These are phyloP conservation scores for Mormoops blainvillei DNA, from an alignment of 2,113 vertebrate species.

Conservation along the genomic window DNA sequence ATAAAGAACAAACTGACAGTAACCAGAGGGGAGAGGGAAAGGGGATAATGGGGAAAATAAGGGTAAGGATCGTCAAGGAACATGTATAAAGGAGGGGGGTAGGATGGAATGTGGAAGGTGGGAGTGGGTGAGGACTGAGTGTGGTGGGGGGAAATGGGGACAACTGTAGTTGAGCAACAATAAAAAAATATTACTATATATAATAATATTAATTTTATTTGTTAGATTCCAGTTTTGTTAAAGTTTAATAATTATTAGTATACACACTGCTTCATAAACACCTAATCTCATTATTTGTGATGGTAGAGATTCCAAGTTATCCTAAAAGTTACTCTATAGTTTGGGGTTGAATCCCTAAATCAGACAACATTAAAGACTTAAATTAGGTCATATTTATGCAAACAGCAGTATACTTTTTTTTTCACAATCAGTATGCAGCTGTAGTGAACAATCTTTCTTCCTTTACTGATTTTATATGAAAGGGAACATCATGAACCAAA, in stretches of 20 bases:
- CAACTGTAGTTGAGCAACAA: too few relatives aligned
- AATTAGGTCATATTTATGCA: not conserved
- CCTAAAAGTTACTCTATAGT: not conserved
- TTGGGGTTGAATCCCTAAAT: not conserved
- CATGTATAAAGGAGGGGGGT: too few relatives aligned
- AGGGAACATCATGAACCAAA: not conserved
- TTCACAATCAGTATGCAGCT: not conserved
- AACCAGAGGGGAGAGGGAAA: too few relatives aligned
- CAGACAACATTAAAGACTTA: not conserved
- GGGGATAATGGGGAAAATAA: too few relatives aligned
- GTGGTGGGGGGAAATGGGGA: too few relatives aligned
- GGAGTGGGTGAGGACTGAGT: too few relatives aligned
- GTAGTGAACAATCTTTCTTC: not conserved
- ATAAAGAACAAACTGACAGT: too few relatives aligned
- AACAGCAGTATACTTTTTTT: not conserved
- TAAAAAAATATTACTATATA: too few relatives aligned
- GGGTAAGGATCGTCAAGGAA: too few relatives aligned
- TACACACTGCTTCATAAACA: not conserved
- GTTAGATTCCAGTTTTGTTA: not conserved
- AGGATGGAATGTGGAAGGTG: too few relatives aligned
- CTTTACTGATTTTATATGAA: not conserved
- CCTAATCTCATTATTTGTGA: not conserved
- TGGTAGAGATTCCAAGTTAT: not conserved
- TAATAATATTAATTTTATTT: not conserved
- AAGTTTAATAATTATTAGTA: not conserved